Conservation (phyloP, 1,140 invertebrate genomes). For the Meloidogyne floridensis region DNA sequence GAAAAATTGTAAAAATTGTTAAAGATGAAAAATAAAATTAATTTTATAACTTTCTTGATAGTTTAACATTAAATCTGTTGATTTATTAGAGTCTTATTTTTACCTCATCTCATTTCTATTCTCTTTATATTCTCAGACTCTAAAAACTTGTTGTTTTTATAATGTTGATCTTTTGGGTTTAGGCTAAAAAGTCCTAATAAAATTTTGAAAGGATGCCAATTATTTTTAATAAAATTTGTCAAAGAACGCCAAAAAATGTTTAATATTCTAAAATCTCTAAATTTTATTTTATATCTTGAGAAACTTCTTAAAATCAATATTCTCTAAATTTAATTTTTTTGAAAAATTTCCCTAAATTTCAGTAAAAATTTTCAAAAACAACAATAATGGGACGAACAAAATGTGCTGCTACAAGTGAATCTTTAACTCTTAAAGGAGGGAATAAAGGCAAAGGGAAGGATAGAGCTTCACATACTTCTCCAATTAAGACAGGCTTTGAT, state of each 20-base stretch:
- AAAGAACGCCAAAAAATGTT: not conserved
- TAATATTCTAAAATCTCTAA: not conserved
- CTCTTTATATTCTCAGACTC: too few relatives aligned
- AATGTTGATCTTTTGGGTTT: not conserved
- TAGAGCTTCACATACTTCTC: not conserved
- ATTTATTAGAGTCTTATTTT: too few relatives aligned
- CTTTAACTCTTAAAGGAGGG: constrained; percentile 28
- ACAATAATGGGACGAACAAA: constrained; percentile 54
- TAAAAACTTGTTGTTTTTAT: not conserved
- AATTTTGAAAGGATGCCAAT: not conserved
- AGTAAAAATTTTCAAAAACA: not conserved
- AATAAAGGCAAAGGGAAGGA: constrained; percentile 31
- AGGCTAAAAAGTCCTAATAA: not conserved
- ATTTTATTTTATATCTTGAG: not conserved
- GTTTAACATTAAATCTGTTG: too few relatives aligned
- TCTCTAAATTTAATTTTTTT: not conserved
- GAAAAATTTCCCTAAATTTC: not conserved
- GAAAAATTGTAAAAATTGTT: too few relatives aligned
- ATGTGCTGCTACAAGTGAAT: constrained; percentile 47
- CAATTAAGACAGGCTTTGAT: constrained; percentile 53
- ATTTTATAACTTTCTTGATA: too few relatives aligned
- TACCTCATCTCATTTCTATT: too few relatives aligned
- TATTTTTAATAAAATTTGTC: not conserved
- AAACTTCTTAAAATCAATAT: not conserved
- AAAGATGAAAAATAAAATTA: too few relatives aligned